A percentile compares a stretch with the other conserved stretches of the same genome.
Conservation (phyloP, 2,113 vertebrate genomes). For the Lagopus muta region DNA sequence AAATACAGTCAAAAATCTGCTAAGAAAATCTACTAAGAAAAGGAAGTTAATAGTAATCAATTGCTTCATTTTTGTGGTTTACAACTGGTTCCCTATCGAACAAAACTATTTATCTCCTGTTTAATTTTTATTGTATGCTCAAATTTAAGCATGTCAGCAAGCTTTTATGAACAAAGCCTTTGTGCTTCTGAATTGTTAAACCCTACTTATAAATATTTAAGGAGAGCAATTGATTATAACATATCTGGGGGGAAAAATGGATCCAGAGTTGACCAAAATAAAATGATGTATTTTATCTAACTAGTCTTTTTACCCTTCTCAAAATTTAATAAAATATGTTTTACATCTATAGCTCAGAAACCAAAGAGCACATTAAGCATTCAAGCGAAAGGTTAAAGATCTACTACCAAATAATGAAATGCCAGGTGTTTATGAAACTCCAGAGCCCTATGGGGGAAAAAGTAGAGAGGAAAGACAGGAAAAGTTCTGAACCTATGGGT, state of each 20-base stretch:
- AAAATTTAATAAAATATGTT: conserved; percentile 38
- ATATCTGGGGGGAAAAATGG: not conserved
- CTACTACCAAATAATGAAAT: conserved; percentile 58
- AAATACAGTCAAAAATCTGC: not conserved
- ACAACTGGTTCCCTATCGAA: not conserved
- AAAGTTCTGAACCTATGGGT: conserved; percentile 37
- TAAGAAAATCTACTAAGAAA: not conserved
- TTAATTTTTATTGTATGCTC: not conserved
- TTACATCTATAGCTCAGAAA: conserved; percentile 50
- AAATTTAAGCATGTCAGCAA: conserved; percentile 7
- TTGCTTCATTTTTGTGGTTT: conserved; percentile 5
- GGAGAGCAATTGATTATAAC: conserved; percentile 4
- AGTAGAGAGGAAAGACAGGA: conserved; percentile 23
- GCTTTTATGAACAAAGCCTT: not conserved
- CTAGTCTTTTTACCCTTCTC: not conserved
- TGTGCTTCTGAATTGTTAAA: conserved; percentile 21
- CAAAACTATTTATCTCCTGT: not conserved
- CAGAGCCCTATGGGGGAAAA: conserved; percentile 37
- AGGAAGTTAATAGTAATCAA: not conserved
- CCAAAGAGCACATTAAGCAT: conserved; percentile 39
- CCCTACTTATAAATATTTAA: not conserved
- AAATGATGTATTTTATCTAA: not conserved
- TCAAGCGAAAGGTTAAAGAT: conserved; percentile 62
- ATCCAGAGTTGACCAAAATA: not conserved
- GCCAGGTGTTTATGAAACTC: conserved; percentile 73